Evolutionary conservation across 1,140 invertebrate species (phyloP), one percentile per base, ranked within the genome.

Genomic region (Drosophila parvula): DNA sequence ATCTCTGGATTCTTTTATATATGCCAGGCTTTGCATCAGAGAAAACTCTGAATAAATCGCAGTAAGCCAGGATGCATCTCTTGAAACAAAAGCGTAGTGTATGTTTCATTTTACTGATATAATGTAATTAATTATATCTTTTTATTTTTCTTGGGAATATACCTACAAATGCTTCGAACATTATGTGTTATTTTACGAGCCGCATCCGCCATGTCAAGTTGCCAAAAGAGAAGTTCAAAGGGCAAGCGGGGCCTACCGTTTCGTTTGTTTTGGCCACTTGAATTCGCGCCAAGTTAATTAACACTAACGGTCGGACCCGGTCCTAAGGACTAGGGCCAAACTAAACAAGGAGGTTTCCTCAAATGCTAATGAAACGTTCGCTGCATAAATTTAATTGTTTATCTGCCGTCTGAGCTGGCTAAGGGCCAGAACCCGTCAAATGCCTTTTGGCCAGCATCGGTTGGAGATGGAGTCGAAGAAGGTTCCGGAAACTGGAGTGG

Each of bases 381-480:
- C 68, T 78, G 76, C 76, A 78, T 85, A 85, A 85, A 85, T 85
- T 85, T 80, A 80, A 85, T 83, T 86, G 83, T 86, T 86, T 86
- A 86, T 86, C 83, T 82, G 70, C 65, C 51, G 38, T 69, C 74
- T 69, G 63, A 44, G 76, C 62, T 79, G 62, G 63, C 45, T 47
- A 36, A 48, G 41, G 48, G 50, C 74, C 64, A 68, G 63, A 32
- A 47, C 48, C 45, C 16, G 22, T 43, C 63, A 53, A 61, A 67
- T 57, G 68, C 62, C 64, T 59, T 63, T 73, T 68, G 77, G 64
- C 77, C 45, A 53, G 57, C 43, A 74, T 55, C 41, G 38, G 45
- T 30, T 12, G 45, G 30, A 44, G 41, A 47, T 22, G 12, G 28
- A 36, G 64, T 14, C 9, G 41, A 18, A 56, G 32, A 30, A 1